Conservation (phyloP, 2,888 invertebrate genomes). For the Cerastis rubricosa region DNA sequence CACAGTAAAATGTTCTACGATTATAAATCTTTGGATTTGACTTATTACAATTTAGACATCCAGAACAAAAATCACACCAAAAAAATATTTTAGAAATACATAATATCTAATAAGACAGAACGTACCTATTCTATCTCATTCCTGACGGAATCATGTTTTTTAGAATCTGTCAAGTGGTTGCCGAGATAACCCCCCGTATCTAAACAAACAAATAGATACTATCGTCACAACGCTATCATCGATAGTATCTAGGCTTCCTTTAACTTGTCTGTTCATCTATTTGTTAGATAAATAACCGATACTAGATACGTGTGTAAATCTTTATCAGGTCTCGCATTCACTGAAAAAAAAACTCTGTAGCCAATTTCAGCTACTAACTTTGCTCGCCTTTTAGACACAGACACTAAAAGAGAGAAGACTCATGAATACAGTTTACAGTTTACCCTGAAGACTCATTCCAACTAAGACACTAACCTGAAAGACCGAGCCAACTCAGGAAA, state of each 20-base stretch:
- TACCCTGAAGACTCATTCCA: not conserved
- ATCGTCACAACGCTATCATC: conserved; percentile 1
- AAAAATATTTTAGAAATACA: not conserved
- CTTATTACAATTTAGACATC: not conserved
- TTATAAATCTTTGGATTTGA: not conserved
- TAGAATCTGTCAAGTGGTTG: conserved; percentile 15
- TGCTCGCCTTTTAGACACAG: too few species aligned
- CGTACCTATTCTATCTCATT: not conserved
- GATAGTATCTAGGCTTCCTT: not conserved
- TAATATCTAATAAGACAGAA: not conserved
- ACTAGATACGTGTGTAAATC: not conserved
- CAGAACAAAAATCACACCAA: not conserved
- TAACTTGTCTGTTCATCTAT: not conserved
- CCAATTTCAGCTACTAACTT: not conserved
- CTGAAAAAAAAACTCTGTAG: not conserved
- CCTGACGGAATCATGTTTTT: not conserved
- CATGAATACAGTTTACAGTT: not conserved
- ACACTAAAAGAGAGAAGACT: not conserved
- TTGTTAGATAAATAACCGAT: not conserved
- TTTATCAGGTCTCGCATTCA: not conserved
- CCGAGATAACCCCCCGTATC: conserved; percentile 29
- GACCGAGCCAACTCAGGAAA: not conserved
- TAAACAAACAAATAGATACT: conserved; percentile 10
- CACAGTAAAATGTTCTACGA: not conserved
- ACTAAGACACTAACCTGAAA: too few species aligned